Base-by-base conservation (phyloP, 2,888 invertebrate species). In the Phaedon cochleariae region DNA sequence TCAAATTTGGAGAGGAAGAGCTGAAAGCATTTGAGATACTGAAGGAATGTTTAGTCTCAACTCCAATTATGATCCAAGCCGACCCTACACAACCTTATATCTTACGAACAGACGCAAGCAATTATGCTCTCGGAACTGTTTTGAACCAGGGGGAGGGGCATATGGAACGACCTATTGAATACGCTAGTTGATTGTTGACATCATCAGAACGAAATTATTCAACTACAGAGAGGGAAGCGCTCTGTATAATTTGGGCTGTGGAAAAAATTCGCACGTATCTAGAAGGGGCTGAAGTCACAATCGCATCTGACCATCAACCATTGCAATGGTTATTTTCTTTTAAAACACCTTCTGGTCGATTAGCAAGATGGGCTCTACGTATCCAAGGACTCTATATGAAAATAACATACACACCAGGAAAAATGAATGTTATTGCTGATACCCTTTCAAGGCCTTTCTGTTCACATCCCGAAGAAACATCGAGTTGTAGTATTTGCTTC, bases 281-380 rank as follows among this genome's bases (percentile, higher is more conserved):
- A 0, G 82, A 83, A 58, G 79, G 81, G 0, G 34, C 74, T 6
- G 53, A 71, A 0, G 81, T 84, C 22, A 68, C 68, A 0, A 73
- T 85, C 0, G 66, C 78, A 3, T 84, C 83, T 0, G 85, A 86
- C 63, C 85, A 85, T 61, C 80, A 83, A 64, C 82, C 85, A 0
- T 73, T 86, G 34, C 81, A 83, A 41, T 41, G 12, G 41, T 41
- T 41, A 41, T 41, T 12, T 17, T 10, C 41, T 41, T 41, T 10
- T 3, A 17, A 15, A 41, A 41, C 41, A 41, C 41, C 41, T 41
- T 41, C 41, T 10, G 41, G 17, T 6, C 41, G 41, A 41, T 41
- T 41, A 41, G 41, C n/a, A 41, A 41, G 41, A 41, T 41, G 41
- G 17, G 17, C 41, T 41, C 41, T 41, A 41, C 4, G 41, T 17